Base-by-base conservation (phyloP, 2,113 vertebrate species). In the Neodontobutis hainanensis region DNA sequence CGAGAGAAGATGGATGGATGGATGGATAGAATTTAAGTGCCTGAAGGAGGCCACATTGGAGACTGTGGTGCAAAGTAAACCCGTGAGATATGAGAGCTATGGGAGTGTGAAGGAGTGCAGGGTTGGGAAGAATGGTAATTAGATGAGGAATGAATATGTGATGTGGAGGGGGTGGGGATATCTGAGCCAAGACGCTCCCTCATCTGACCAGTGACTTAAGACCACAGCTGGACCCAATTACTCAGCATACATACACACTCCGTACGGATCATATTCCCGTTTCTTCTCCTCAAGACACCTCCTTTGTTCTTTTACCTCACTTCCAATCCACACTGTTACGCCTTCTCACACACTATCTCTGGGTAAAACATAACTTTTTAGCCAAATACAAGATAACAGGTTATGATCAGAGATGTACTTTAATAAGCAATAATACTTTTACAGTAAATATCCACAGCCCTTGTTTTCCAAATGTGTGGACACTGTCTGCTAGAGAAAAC, bases 141-240 rank as follows among this genome's bases (percentile, higher is more conserved):
- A 87, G 59, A 89, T 82, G 83, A 91, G 83, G 83, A 88, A 86
- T 85, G 86, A 69, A 88, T 73, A 56, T 58, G 83, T 78, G 85
- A 88, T 70, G 70, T 74, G 69, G 77, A 90, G 85, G 85, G 85
- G 86, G 73, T 19, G 76, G 63, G 12, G 32, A 69, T 45, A 56
- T 75, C 57, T 16, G 75, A 86, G 86, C 89, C 83, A 87, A 85
- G 73, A 77, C 9, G 32, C 71, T 86, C 82, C 77, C 82, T 87
- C 80, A 68, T 90, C 80, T 91, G 87, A 90, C 90, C 83, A 76
- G 70, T 76, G 88, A 88, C 87, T 89, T 82, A 83, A 90, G 83
- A 91, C 84, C 87, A 89, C 92, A 93, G 87, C 91, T 92, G 91
- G 87, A 77, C 69, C 72, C 12, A 50, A 91, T 93, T 92, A 92